Conservation (phyloP, 2,888 invertebrate genomes). For the Rhamphomyia laevipes region DNA sequence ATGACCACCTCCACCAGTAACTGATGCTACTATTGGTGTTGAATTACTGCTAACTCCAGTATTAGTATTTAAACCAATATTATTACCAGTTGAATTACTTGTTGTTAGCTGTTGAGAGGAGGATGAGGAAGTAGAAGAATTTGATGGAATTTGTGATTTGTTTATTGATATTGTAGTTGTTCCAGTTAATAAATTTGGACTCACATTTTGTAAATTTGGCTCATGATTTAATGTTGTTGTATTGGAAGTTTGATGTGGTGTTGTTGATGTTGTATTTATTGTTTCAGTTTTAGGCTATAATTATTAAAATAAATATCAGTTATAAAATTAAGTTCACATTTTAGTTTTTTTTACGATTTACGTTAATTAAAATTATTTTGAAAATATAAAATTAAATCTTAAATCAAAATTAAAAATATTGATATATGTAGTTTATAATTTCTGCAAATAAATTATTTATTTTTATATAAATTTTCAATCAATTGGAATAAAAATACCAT, state of each 20-base stretch:
- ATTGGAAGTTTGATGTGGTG: slow-evolving; percentile 25
- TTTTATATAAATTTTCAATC: no score
- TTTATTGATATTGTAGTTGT: not conserved
- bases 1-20: no score
- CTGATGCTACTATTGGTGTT: slow-evolving; percentile 9
- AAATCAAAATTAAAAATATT: no score
- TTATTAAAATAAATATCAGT: not conserved
- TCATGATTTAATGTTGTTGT: slow-evolving; percentile 17
- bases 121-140: slow-evolving; percentile 12
- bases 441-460: no score
- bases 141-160: not conserved
- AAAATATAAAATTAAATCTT: no score
- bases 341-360: no score
- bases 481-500: no score
- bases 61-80: no score
- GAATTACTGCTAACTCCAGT: not conserved
- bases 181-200: slow-evolving; percentile 16
- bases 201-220: slow-evolving; percentile 21
- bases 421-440: no score
- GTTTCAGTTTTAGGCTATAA: slow-evolving; percentile 34
- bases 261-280: slow-evolving; percentile 1
- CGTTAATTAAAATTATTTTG: no score
- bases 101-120: slow-evolving; percentile 2
- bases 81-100: no score
- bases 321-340: no score